Evolutionary conservation across 2,113 vertebrate species (phyloP).

Genomic region (Erythrocebus patas): DNA sequence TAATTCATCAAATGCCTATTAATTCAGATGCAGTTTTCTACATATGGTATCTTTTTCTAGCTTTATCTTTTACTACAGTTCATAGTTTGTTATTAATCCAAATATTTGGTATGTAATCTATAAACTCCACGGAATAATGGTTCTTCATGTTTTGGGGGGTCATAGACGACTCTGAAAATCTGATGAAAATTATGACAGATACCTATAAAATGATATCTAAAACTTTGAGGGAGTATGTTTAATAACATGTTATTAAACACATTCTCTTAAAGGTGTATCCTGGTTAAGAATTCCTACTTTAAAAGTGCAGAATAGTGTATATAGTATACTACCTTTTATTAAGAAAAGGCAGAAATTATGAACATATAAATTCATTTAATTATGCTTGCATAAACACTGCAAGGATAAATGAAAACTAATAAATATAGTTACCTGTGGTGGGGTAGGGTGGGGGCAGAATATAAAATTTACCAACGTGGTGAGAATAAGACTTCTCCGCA

Average conservation of each 20-base stretch:
- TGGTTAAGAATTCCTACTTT: not conserved
- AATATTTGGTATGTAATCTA: not conserved
- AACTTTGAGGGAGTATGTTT: not conserved
- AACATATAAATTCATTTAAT: not conserved
- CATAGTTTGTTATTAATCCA: not conserved
- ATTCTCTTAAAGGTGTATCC: not conserved
- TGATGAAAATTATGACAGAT: not conserved
- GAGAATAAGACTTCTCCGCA: not conserved
- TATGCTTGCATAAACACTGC: not conserved
- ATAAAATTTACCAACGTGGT: not conserved
- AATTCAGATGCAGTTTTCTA: constrained; percentile 16
- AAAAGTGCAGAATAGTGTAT: not conserved
- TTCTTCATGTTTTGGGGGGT: not conserved
- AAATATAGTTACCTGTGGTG: not conserved
- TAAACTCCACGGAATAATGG: not conserved
- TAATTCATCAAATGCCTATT: not conserved
- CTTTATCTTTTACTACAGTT: not conserved
- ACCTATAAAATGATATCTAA: not conserved
- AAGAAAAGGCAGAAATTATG: not conserved
- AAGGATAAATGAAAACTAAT: constrained; percentile 25
- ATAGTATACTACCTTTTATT: not conserved
- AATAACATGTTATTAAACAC: not conserved
- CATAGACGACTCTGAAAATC: not conserved
- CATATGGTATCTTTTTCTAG: not conserved
- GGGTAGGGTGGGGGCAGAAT: not conserved